Percentiles rank a stretch among this genome's conserved stretches.
Conservation (phyloP, 1,140 invertebrate genomes). For the Drosophila yakuba region DNA sequence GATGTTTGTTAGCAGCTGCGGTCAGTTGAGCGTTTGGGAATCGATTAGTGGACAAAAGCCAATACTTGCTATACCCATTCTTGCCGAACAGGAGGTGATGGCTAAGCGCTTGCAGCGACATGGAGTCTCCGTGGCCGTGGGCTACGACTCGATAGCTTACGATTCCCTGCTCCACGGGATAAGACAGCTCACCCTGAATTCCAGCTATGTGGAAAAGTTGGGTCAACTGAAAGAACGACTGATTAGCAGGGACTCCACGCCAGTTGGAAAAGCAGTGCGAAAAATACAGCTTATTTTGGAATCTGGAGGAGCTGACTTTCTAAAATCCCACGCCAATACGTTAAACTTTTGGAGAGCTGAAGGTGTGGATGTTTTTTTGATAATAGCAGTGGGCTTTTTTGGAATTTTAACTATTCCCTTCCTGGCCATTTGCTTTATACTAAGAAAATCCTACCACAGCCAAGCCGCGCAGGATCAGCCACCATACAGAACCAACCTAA, state of each 20-base stretch:
- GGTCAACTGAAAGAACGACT: slow-evolving; percentile 83
- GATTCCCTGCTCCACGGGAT: slow-evolving; percentile 67
- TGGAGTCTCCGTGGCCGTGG: slow-evolving; percentile 59
- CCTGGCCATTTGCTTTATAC: slow-evolving; percentile 69
- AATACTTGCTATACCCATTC: slow-evolving; percentile 87
- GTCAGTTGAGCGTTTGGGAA: slow-evolving; percentile 87
- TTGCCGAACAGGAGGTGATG: slow-evolving; percentile 87
- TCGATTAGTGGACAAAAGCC: slow-evolving; percentile 87
- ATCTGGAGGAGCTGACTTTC: slow-evolving; percentile 84
- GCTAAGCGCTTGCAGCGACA: slow-evolving; percentile 79
- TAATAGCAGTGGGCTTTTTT: slow-evolving; percentile 67
- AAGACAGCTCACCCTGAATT: slow-evolving; percentile 68
- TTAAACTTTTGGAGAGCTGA: slow-evolving; percentile 84
- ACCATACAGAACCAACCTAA: slow-evolving; percentile 47
- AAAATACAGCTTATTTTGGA: slow-evolving; percentile 87
- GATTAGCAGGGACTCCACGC: slow-evolving; percentile 27
- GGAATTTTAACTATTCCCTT: slow-evolving; percentile 74
- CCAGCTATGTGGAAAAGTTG: slow-evolving; percentile 62
- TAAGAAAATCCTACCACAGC: slow-evolving; percentile 72
- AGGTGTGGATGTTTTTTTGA: slow-evolving; percentile 84
- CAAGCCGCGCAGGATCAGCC: slow-evolving; percentile 49
- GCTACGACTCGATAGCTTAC: slow-evolving; percentile 64
- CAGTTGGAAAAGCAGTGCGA: slow-evolving; percentile 84
- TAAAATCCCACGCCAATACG: slow-evolving; percentile 83
- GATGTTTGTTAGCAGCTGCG: slow-evolving; percentile 89